Base-by-base conservation (phyloP, 2,888 invertebrate genomes). In the Troides oblongomaculatus region DNA sequence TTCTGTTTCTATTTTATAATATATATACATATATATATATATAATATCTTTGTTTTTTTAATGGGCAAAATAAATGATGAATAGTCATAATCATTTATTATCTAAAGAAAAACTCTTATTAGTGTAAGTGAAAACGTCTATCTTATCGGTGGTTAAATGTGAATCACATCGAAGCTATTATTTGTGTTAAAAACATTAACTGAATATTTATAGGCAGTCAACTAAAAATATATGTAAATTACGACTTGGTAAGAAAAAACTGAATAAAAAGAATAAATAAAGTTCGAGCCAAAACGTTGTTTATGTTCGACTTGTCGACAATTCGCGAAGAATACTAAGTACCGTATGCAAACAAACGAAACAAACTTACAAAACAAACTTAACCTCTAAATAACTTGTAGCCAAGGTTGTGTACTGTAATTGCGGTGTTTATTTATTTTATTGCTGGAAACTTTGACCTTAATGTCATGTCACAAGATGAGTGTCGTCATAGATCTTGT, bases 311-410 rank as follows among this genome's bases (percentile, higher is more conserved):
- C 59, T 68, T 64, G 25, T 43, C 56, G 43, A 60, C 60, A 56
- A 64, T 53, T 30, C 43, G 53, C 60, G 50, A 25, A 63, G 68
- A 69, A 69, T 69, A 69, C 64, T 64, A 69, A 69, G 25, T 43
- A 39, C 21, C 12, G 12, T 53, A 60, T 56, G 61, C 39, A 69
- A 64, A 69, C 56, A 61, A 60, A 5, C 39, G 43, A 43, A 61
- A 64, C 56, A 25, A 69, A 69, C 69, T 69, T 39, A 30, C 43
- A 61, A 62, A 64, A 56, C 57, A 61, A 60, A 61, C 30, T 64
- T 61, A 61, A 69, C 69, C 69, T 69, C 60, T 30, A 58, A 58
- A 58, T 58, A 23, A 58, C 57, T 58, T 3, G 7, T 21, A 56
- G n/a, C 56, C 57, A 58, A 58, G 21, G 57, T 58, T 58, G 23